phyloP scores from a whole-genome alignment of 2,797 vertebrate species.

The Poeciliopsis paucimaculata region DNA sequence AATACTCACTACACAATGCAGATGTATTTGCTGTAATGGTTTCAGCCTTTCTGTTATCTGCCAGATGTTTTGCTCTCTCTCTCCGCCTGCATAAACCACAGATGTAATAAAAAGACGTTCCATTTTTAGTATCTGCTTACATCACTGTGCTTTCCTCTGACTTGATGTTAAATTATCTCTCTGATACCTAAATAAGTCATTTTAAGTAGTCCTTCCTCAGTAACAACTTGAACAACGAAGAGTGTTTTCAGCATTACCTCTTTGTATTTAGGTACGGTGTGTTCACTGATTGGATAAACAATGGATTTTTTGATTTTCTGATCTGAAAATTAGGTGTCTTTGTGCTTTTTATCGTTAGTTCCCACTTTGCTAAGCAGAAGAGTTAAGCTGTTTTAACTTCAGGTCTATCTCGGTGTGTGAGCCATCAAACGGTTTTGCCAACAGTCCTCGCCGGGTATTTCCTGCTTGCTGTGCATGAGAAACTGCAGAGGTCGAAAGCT shows the following conservation, averaged over 20 bases:
- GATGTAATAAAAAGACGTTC: neutral
- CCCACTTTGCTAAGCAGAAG: slow-evolving; percentile 15
- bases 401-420: slow-evolving; percentile 46
- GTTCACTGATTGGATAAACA: neutral
- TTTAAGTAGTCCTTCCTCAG: neutral
- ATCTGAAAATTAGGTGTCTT: neutral
- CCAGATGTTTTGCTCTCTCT: neutral
- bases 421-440: slow-evolving; percentile 26
- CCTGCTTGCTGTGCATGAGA: slow-evolving; percentile 61
- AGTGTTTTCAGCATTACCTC: neutral
- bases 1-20: neutral
- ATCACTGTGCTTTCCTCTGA: neutral
- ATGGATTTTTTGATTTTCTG: neutral
- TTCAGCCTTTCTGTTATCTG: neutral
- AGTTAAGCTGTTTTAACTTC: slow-evolving; percentile 23
- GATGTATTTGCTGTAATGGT: neutral
- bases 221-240: neutral
- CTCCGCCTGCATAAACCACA: neutral
- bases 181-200: neutral
- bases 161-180: neutral
- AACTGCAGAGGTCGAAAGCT: slow-evolving; percentile 68
- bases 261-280: neutral
- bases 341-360: neutral
- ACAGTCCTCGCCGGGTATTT: slow-evolving; percentile 9
- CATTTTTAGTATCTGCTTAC: neutral